phyloP scores from a whole-genome alignment of 30 jellyfish, hydroid and myxozoan genomes.

The Pseudorhiza aurosa region DNA sequence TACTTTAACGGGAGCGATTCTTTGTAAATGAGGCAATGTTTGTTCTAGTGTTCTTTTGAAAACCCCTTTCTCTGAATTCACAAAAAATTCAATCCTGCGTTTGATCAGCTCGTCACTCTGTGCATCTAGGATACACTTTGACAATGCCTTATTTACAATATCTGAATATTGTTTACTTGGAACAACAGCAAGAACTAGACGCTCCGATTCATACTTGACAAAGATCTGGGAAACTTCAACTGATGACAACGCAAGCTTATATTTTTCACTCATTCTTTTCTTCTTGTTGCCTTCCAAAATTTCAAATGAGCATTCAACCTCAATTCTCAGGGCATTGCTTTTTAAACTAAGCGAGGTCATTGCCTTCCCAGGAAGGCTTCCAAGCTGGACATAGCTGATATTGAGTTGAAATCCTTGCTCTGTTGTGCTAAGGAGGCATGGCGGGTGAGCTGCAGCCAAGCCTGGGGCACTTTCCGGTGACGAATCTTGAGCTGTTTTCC shows the following conservation, averaged over 20 bases:
- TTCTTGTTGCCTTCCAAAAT: constrained; percentile 30
- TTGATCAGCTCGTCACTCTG: constrained; percentile 2
- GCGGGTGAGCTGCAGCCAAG: neutral
- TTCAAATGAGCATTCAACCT: constrained; percentile 35
- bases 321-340: constrained; percentile 18
- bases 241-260: constrained; percentile 62
- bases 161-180: constrained; percentile 55
- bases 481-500: neutral
- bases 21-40: constrained; percentile 11
- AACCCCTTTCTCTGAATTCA: neutral
- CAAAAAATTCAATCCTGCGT: constrained; percentile 27
- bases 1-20: neutral
- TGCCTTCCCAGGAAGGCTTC: constrained; percentile 49
- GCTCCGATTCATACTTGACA: constrained; percentile 37
- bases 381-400: constrained; percentile 49
- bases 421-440: neutral
- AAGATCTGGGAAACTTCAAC: constrained; percentile 40
- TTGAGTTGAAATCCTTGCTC: constrained; percentile 9
- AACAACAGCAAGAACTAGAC: constrained; percentile 12
- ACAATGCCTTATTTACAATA: constrained; percentile 36
- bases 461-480: neutral
- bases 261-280: constrained; percentile 68
- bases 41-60: constrained; percentile 1
- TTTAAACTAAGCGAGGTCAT: constrained; percentile 34
- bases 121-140: constrained; percentile 25